phyloP scores from a whole-genome alignment of 1,140 invertebrate genomes.

The Pristionchus pacificus region DNA sequence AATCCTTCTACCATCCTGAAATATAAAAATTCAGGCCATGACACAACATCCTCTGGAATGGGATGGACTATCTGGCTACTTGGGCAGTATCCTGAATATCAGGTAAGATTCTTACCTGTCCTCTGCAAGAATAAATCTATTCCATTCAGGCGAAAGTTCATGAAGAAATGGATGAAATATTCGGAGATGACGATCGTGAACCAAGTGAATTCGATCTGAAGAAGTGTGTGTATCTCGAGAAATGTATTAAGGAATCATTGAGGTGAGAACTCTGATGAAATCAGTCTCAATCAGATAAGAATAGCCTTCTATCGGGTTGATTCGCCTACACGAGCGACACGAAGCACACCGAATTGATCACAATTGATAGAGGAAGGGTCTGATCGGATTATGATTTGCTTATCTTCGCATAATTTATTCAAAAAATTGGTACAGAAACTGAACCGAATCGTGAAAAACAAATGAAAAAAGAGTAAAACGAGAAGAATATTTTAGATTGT shows the following conservation, averaged over 20 bases:
- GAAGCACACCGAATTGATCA: too few relatives aligned
- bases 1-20: background rate
- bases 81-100: slow-evolving; percentile 60
- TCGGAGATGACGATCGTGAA: slow-evolving; percentile 71
- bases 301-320: too few relatives aligned
- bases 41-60: slow-evolving; percentile 79
- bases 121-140: slow-evolving; percentile 52
- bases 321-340: too few relatives aligned
- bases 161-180: slow-evolving; percentile 73
- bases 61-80: slow-evolving; percentile 64
- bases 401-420: background rate
- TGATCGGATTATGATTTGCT: too few relatives aligned
- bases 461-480: background rate
- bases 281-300: too few relatives aligned
- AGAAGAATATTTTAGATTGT: slow-evolving; percentile 69
- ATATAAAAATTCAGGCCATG: slow-evolving; percentile 63
- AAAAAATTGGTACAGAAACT: background rate
- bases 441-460: background rate
- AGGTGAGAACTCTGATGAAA: too few relatives aligned
- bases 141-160: slow-evolving; percentile 68
- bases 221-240: slow-evolving; percentile 76
- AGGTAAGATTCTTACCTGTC: slow-evolving; percentile 57
- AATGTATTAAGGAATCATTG: slow-evolving; percentile 66
- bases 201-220: slow-evolving; percentile 74
- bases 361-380: too few relatives aligned